These are phyloP conservation scores for Ladona fulva DNA, from an alignment of 1,140 invertebrate species.

Conservation along the genomic window DNA sequence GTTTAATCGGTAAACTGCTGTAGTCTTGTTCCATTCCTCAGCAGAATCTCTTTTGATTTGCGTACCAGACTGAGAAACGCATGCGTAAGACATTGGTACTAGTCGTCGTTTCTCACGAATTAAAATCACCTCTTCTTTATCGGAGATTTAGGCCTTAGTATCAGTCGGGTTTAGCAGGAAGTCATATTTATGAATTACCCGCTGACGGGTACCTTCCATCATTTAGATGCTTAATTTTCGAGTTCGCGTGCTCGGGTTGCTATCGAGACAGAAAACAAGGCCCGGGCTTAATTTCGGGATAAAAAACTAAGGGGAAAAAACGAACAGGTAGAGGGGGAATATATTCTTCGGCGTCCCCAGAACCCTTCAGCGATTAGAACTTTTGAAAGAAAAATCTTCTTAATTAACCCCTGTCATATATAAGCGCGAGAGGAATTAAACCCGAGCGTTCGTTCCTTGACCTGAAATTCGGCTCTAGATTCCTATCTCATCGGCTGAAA, in stretches of 20 bases:
- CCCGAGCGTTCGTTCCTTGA: neutral
- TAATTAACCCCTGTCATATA: neutral
- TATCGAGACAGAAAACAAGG: neutral
- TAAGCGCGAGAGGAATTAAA: neutral
- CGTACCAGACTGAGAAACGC: too few relatives aligned
- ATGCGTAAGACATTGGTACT: too few relatives aligned
- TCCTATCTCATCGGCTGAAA: neutral
- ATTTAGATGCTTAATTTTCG: neutral
- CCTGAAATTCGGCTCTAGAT: neutral
- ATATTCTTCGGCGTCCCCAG: too few relatives aligned
- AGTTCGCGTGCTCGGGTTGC: neutral
- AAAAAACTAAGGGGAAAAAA: neutral
- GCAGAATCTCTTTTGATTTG: too few relatives aligned
- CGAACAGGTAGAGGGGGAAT: neutral
- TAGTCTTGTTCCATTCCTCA: too few relatives aligned
- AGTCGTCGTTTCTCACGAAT: too few relatives aligned
- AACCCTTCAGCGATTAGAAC: too few relatives aligned
- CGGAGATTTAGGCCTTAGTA: too few relatives aligned
- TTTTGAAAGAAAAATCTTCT: neutral
- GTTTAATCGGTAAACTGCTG: too few relatives aligned
- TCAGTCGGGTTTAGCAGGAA: neutral
- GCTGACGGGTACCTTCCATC: neutral
- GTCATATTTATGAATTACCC: constrained; percentile 6
- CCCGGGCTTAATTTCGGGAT: neutral
- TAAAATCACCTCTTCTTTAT: too few relatives aligned